Conservation (phyloP, 2,888 invertebrate genomes). For the Eristalinus aeneus region DNA sequence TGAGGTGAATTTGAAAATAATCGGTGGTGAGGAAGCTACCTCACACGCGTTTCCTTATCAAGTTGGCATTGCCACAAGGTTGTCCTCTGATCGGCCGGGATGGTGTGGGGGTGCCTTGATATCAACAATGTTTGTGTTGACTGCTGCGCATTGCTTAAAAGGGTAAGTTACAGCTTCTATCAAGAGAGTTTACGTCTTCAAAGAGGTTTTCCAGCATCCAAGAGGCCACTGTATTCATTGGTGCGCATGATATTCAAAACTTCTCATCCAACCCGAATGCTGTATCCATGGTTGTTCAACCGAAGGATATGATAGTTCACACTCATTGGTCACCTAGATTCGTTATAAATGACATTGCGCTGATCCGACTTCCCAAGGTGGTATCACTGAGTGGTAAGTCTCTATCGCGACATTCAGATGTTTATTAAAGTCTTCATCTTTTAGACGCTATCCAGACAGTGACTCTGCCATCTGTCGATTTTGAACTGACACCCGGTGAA, state of each 20-base stretch:
- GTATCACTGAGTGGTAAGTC: slow-evolving; percentile 78
- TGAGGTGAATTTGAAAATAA: slow-evolving; percentile 36
- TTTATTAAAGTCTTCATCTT: not conserved
- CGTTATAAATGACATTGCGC: slow-evolving; percentile 80
- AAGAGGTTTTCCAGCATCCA: slow-evolving; percentile 7
- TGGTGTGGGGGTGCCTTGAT: slow-evolving; percentile 79
- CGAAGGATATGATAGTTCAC: slow-evolving; percentile 51
- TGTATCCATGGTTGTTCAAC: slow-evolving; percentile 33
- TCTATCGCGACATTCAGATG: not conserved
- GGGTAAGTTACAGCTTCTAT: slow-evolving; percentile 37
- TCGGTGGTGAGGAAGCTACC: slow-evolving; percentile 76
- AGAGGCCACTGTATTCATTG: slow-evolving; percentile 55
- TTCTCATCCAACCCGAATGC: slow-evolving; percentile 5
- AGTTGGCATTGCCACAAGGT: slow-evolving; percentile 76
- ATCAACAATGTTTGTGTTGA: slow-evolving; percentile 75
- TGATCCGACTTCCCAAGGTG: slow-evolving; percentile 78
- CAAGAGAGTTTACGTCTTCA: not conserved
- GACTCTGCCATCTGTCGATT: slow-evolving; percentile 1
- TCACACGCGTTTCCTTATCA: slow-evolving; percentile 77
- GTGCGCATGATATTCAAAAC: slow-evolving; percentile 55
- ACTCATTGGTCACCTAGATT: slow-evolving; percentile 58
- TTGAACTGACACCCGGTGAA: slow-evolving; percentile 25
- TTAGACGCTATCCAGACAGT: slow-evolving; percentile 48
- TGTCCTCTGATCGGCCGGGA: slow-evolving; percentile 11
- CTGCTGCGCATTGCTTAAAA: slow-evolving; percentile 78